Base-by-base conservation (phyloP, 2,797 vertebrate genomes). In the Chelmon rostratus region DNA sequence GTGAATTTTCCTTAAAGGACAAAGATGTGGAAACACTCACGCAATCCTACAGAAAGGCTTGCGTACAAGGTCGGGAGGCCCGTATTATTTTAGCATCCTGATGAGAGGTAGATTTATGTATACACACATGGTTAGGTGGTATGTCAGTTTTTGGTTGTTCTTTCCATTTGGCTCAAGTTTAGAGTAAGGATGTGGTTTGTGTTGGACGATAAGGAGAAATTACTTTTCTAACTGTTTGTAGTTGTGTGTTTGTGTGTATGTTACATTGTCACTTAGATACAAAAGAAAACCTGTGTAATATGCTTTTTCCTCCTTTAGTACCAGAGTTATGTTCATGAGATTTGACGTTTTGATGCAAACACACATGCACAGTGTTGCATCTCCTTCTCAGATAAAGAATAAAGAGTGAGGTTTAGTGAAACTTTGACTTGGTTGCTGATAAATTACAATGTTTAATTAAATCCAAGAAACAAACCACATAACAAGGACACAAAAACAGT, bases 71-170 rank as follows among this genome's bases (percentile, higher is more conserved):
- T 77, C 23, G 69, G 69, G 71, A 70, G 73, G 68, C 42, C 19
- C 74, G 42, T 84, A 81, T 81, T 83, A 73, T 87, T 82, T 64
- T 77, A 86, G 68, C 73, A 52, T 81, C 72, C 77, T 79, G 81
- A 86, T 76, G 78, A 85, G 77, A 58, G 0, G 67, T 69, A 66
- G 77, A 79, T 90, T 88, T 79, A 88, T 87, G 80, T 69, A 74
- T 37, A 81, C 71, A 85, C 89, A 86, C 63, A 66, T 86, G 86
- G 59, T 78, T 68, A 58, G 2, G 75, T 58, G 81, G 62, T 59
- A 75, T 89, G 86, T 90, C 57, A 50, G 4, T 73, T 69, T 79
- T 47, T 90, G 83, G 87, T 85, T 86, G 25, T 68, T 84, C 49
- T 83, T 83, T 79, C 65, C 72, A 50, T 72, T 81, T 87, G 80